Base-by-base conservation (phyloP, 2,888 invertebrate genomes). In the Acanthosepion lycidas region DNA sequence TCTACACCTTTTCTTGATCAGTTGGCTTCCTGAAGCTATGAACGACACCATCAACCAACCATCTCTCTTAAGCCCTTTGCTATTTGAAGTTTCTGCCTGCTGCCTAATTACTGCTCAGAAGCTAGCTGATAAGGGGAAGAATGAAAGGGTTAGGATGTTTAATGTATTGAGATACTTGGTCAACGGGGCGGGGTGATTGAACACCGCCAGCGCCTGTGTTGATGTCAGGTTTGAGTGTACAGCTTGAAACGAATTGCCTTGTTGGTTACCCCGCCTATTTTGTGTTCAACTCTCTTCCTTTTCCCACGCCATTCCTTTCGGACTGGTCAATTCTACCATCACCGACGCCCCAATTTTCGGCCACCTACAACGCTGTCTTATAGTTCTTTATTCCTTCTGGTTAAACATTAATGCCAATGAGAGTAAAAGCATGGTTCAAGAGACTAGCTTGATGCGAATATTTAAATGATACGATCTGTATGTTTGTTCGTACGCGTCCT, bases 301-400 rank as follows among this genome's bases (percentile, higher is more conserved):
- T n/a, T 78, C 33, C 78, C 1, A 12, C 78, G 33, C n/a, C 15
- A n/a, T 78, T 78, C n/a, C 78, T 33, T n/a, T n/a, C n/a, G 33
- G 78, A 33, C 18, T 78, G n/a, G 78, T 33, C 78, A 4, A n/a
- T 78, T n/a, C n/a, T n/a, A 78, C n/a, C 78, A 78, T n/a, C 64
- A 64, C 23, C 1, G 0, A 26, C 78, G n/a, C n/a, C 8, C 33
- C n/a, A 15, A n/a, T n/a, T n/a, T 78, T n/a, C 23, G 6, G n/a
- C 8, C 42, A 42, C 78, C n/a, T 78, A n/a, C n/a, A 78, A 78
- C 9, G n/a, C 78, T 33, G 78, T 78, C n/a, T n/a, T 78, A 33
- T n/a, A 78, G 78, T n/a, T 33, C 78, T 78, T 78, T 33, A 78
- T 78, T 78, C 78, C 78, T 78, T 78, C n/a, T 78, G 78, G 78